Base-by-base conservation (phyloP, 2,888 invertebrate genomes). In the Cephus runcator region DNA sequence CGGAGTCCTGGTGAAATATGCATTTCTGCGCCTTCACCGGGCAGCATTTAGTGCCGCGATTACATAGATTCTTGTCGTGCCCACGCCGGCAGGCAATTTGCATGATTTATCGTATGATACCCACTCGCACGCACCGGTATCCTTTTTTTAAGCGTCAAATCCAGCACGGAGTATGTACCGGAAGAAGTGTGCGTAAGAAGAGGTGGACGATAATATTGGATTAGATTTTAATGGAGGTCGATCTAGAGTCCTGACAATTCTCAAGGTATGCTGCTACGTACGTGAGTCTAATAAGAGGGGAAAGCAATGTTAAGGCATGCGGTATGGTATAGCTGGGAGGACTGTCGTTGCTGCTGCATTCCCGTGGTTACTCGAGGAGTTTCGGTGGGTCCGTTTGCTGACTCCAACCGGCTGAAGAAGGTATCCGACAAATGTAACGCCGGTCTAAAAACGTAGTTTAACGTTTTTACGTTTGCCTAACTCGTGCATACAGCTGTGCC, bases 351-450 rank as follows among this genome's bases (percentile, higher is more conserved):
- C 9, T 23, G 23, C 56, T 56, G 56, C 56, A 56, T 56, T 56
- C 56, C 56, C 56, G 23, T 56, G 56, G 56, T 56, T 56, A 56
- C 56, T 56, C 56, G 56, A 56, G 56, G 23, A 56, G 23, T 23
- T 56, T 56, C 56, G 56, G 56, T 56, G 56, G 56, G 56, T 15
- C 56, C 56, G 23, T 9, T 56, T 23, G 9, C 56, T 56, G 56
- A 56, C 56, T 56, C 15, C 56, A 23, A 23, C 56, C 23, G 56
- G 56, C 56, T 36, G 78, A 78, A 78, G 79, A 76, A 80, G 87
- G 85, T 86, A 89, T 88, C 84, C 88, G 83, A 88, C 88, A 89
- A 89, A 89, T 89, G 88, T 88, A 87, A 88, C 86, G 83, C 82
- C 81, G 80, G 76, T 76, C 79, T 83, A 89, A 89, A 88, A 89